Evolutionary conservation across 2,113 vertebrate genomes (phyloP), one percentile per base, ranked within the genome.

Genomic region (Ciconia boyciana): DNA sequence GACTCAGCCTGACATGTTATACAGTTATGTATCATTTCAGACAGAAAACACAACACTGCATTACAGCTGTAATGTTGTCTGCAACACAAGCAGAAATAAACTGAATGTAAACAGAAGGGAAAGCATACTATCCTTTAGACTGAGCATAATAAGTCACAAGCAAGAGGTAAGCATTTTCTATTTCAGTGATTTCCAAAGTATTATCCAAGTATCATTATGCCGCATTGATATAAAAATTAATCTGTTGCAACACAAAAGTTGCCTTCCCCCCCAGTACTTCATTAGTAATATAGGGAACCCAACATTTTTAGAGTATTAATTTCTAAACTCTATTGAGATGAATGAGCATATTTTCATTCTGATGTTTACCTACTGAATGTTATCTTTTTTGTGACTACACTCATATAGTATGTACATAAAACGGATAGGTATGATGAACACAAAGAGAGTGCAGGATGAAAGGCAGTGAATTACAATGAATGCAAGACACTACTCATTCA

Each of bases 401-500:
- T 19, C 0, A 0, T 28, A 44, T 7, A 5, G 13, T 16, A 41
- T 0, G 2, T 22, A 34, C 0, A 0, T 44, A 52, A 89, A 72
- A 34, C 22, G 16, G 16, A 44, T 3, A 39, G 8, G 12, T 25
- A 26, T 16, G 31, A 58, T 3, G 4, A 91, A 69, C 44, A 57
- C 9, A n/a, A 46, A 26, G 71, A 34, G 9, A 66, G 6, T 0
- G 1, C 19, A 66, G 18, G 48, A 71, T 8, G 43, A 48, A 90
- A 80, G n/a, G 14, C 21, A 64, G 25, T 12, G 8, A 75, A 41
- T 19, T n/a, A 39, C 28, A 58, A 17, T 3, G 22, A 86, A 71
- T 18, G 4, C 32, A 64, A 75, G 39, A 71, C 6, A 36, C 8
- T 24, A 71, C 13, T 65, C 11, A 17, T 36, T 65, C n/a, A 28